Evolutionary conservation across 2,797 vertebrate genomes (phyloP).

Genomic region (Rhinella marina): DNA sequence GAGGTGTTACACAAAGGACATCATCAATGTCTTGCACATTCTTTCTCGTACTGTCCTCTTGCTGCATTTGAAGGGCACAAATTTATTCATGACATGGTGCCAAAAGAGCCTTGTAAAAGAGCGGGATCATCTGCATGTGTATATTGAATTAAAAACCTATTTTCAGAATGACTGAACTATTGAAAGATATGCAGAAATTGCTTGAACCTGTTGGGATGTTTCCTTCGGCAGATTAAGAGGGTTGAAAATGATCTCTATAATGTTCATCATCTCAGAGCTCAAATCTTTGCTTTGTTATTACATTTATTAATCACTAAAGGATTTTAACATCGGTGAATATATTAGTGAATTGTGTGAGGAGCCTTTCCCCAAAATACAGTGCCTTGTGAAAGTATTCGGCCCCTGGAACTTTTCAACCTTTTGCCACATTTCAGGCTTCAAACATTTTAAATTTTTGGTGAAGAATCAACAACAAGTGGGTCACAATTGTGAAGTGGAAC

Average conservation of each 20-base stretch:
- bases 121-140: neutral
- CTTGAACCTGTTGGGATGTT: conserved; percentile 8
- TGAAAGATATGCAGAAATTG: neutral
- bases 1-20: conserved; percentile 9
- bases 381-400: too few species aligned
- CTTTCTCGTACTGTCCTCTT: neutral
- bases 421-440: too few species aligned
- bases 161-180: neutral
- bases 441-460: too few species aligned
- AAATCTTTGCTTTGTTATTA: neutral
- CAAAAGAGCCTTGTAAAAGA: neutral
- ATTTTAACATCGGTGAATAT: neutral
- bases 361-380: too few species aligned
- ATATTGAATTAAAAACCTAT: neutral
- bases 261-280: neutral
- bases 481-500: too few species aligned
- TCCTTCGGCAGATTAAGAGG: neutral
- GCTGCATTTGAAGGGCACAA: conserved; percentile 1
- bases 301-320: neutral
- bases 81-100: conserved; percentile 3
- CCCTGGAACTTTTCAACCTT: too few species aligned
- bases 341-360: neutral
- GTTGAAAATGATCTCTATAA: neutral
- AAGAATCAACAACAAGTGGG: too few species aligned
- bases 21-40: conserved; percentile 2